phyloP scores from a whole-genome alignment of 2,888 invertebrate genomes.

The Nomada fucata region DNA sequence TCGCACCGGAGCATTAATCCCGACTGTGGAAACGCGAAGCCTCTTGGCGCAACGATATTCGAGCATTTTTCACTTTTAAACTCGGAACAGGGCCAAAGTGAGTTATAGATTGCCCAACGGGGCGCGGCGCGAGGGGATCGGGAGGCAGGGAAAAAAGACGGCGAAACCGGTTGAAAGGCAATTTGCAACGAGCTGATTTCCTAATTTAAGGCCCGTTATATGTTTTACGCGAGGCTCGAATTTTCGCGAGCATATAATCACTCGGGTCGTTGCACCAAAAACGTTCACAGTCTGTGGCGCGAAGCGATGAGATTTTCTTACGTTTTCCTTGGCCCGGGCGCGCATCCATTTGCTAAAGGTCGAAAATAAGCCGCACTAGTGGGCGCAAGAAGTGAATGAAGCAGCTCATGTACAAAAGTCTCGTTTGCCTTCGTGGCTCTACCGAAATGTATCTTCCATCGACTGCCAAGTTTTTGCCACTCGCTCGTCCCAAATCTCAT shows the following conservation, averaged over 20 bases:
- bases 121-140: neutral
- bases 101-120: conserved; percentile 10
- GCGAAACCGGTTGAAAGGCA: too few relatives aligned
- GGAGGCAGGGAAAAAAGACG: neutral
- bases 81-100: conserved; percentile 17
- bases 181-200: neutral
- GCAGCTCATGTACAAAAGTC: neutral
- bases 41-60: conserved; percentile 4
- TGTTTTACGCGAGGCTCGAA: neutral
- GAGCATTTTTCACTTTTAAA: conserved; percentile 35
- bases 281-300: neutral
- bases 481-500: neutral
- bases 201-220: conserved; percentile 31
- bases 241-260: neutral
- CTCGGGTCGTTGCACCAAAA: neutral
- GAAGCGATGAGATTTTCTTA: neutral
- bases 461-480: neutral
- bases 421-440: neutral
- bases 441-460: neutral
- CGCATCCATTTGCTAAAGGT: neutral
- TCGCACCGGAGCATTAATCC: neutral
- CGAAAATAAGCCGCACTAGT: neutral
- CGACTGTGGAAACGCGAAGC: neutral
- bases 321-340: neutral
- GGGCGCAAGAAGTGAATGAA: neutral